Evolutionary conservation across 2,797 vertebrate genomes (phyloP).

Genomic region (Galago senegalensis): DNA sequence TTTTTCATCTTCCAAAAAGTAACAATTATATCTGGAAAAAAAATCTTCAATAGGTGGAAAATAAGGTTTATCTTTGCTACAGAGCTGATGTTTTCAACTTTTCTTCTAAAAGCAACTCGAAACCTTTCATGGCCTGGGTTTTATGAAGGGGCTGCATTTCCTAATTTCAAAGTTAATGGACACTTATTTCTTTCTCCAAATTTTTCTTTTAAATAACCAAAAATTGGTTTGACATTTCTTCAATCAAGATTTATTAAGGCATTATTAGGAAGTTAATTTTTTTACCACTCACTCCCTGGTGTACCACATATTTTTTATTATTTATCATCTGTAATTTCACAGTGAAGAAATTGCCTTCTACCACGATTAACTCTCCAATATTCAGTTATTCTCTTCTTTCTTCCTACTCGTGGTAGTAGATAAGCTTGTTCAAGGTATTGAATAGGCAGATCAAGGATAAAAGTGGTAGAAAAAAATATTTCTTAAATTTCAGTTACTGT

Average conservation of each 20-base stretch:
- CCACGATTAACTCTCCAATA: neutral
- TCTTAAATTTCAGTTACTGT: neutral
- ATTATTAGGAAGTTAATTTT: neutral
- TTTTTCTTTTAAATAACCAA: neutral
- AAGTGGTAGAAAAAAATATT: neutral
- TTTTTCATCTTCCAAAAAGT: too few relatives aligned
- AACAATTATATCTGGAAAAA: too few relatives aligned
- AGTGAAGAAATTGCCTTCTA: neutral
- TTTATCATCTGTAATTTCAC: neutral
- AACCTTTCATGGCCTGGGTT: too few relatives aligned
- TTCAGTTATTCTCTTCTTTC: neutral
- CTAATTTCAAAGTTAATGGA: neutral
- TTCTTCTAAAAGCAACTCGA: too few relatives aligned
- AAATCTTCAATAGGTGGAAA: too few relatives aligned
- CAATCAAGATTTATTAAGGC: neutral
- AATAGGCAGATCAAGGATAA: neutral
- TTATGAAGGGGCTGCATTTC: neutral
- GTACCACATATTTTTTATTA: neutral
- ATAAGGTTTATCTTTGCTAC: too few relatives aligned
- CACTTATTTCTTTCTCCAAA: neutral
- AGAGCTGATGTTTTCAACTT: too few relatives aligned
- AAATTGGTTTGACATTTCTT: neutral
- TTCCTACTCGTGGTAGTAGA: neutral
- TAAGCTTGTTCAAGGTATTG: neutral
- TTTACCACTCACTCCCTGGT: neutral